Evolutionary conservation across 2,888 invertebrate species (phyloP), one percentile per base, ranked within the genome.

Genomic region (Lasioglossum pauxillum): DNA sequence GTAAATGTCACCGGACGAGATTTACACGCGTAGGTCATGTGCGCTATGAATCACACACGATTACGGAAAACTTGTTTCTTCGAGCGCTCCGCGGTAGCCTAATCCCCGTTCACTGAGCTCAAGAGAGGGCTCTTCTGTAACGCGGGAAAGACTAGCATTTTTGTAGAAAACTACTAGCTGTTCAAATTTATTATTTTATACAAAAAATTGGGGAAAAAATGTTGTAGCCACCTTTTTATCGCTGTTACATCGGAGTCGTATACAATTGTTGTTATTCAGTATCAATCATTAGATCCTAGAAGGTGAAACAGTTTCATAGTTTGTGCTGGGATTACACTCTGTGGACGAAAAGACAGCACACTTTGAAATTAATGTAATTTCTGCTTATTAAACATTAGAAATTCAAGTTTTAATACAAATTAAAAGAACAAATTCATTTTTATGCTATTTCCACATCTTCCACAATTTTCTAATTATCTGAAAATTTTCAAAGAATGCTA

Each of bases 21-120:
- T 87, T 88, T 88, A 87, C 85, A 76, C 74, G 69, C 75, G 83
- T 81, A 83, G 83, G 85, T 87, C 84, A 85, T 87, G 81, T 83
- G 75, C 75, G 81, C 78, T 77, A 86, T 87, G 86, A 86, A 83
- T 86, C 86, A 87, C 86, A 35, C 76, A 75, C 75, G 83, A 87
- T 83, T 84, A 81, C 83, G 88, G 82, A 72, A 83, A 87, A 87
- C 85, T 87, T 81, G 85, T 85, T 88, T 79, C 80, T 81, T 35
- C 67, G 27, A 53, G 23, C 35, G 41, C 35, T 64, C 46, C 81
- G 35, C 57, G 69, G 41, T 74, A 3, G 8, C 67, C 78, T 78
- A 44, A 78, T 72, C n/a, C 60, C 35, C 76, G 80, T 83, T 83
- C 64, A 38, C 57, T 44, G 49, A 16, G 19, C 53, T 44, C 16